Evolutionary conservation across 2,797 vertebrate species (phyloP).

Genomic region (Melanotaenia maccullochi): DNA sequence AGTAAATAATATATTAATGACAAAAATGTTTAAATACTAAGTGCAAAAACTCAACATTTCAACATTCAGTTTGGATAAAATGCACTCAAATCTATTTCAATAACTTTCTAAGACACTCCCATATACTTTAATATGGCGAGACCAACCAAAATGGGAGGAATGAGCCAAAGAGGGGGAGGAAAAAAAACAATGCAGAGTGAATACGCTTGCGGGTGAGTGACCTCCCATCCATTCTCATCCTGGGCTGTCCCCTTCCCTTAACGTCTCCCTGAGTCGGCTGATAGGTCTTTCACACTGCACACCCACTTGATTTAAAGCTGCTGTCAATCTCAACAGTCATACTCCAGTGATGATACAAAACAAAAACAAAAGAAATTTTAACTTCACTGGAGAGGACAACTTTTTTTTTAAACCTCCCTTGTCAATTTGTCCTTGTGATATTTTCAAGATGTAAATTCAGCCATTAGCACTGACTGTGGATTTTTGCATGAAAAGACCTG

Average conservation of each 20-base stretch:
- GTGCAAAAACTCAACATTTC: neutral
- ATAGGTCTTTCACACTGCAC: constrained; percentile 54
- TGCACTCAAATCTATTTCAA: constrained; percentile 32
- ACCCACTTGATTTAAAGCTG: constrained; percentile 41
- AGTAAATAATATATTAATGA: neutral
- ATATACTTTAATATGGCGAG: constrained; percentile 19
- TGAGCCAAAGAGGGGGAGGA: neutral
- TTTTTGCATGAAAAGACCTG: neutral
- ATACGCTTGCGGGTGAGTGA: constrained; percentile 37
- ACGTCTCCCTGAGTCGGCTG: constrained; percentile 51
- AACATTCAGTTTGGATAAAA: constrained; percentile 5
- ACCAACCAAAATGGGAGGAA: neutral
- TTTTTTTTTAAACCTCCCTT: neutral
- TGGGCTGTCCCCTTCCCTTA: constrained; percentile 59
- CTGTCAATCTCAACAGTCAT: constrained; percentile 43
- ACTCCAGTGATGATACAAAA: constrained; percentile 26
- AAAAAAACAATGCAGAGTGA: constrained; percentile 45
- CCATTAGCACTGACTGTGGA: neutral
- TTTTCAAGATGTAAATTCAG: neutral
- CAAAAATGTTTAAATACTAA: no score
- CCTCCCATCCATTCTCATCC: constrained; percentile 72
- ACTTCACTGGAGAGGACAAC: constrained; percentile 26
- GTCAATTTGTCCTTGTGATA: neutral
- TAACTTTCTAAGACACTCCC: constrained; percentile 21
- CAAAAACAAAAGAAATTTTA: constrained; percentile 19